Evolutionary conservation across 1,140 invertebrate genomes (phyloP).

Genomic region (Heliconius congener): DNA sequence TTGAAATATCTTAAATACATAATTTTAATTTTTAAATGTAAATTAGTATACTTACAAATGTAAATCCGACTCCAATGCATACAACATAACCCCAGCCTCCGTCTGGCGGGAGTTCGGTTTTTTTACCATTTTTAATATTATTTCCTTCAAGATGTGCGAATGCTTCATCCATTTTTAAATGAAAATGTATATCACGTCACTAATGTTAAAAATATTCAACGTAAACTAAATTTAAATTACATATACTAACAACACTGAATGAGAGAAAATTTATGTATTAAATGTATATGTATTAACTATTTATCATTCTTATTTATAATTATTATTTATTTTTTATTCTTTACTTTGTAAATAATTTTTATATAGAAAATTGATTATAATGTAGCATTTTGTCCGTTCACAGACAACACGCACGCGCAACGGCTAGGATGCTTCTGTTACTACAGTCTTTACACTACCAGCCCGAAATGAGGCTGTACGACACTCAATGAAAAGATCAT

Average conservation of each 20-base stretch:
- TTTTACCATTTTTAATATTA: conserved; percentile 44
- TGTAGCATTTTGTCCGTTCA: conserved; percentile 18
- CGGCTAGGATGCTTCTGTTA: conserved; percentile 45
- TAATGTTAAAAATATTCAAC: not conserved
- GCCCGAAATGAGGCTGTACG: conserved; percentile 30
- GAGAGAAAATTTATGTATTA: not conserved
- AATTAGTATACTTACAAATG: conserved; percentile 66
- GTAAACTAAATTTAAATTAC: not conserved
- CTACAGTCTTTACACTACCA: conserved; percentile 33
- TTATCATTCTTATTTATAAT: conserved; percentile 6
- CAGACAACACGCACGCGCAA: conserved; percentile 42
- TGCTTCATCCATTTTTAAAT: conserved; percentile 67
- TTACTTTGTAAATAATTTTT: not conserved
- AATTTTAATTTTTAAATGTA: not conserved
- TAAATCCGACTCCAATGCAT: conserved; percentile 70
- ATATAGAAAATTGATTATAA: conserved; percentile 9
- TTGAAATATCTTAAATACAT: not conserved
- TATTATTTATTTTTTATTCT: not conserved
- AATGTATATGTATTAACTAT: not conserved
- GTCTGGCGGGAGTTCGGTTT: conserved; percentile 57
- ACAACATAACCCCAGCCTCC: conserved; percentile 74
- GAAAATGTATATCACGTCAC: not conserved
- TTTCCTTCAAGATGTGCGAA: conserved; percentile 63
- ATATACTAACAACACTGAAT: not conserved
- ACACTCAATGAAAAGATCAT: conserved; percentile 4